Evolutionary conservation across 2,888 invertebrate species (phyloP).

Genomic region (Cantharis rufa): DNA sequence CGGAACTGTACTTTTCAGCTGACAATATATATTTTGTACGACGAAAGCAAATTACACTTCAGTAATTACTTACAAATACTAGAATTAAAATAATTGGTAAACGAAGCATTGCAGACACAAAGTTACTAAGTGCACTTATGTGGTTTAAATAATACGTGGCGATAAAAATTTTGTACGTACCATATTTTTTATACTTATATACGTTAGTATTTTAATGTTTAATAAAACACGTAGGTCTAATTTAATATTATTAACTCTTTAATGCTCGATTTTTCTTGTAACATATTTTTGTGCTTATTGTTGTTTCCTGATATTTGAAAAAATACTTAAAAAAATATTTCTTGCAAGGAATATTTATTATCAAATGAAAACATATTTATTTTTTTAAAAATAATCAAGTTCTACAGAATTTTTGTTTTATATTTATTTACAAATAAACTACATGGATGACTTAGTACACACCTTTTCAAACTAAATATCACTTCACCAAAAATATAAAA

Average conservation of each 20-base stretch:
- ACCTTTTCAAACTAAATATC: no score
- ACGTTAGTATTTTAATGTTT: not conserved
- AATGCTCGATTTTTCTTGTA: no score
- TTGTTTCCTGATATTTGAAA: no score
- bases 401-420: no score
- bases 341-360: no score
- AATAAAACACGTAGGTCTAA: not conserved
- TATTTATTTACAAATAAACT: no score
- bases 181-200: not conserved
- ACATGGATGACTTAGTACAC: no score
- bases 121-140: not conserved
- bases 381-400: no score
- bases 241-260: not conserved
- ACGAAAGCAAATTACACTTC: conserved; percentile 8
- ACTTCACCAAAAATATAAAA: no score
- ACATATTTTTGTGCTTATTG: no score
- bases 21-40: conserved; percentile 9
- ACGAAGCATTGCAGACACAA: not conserved
- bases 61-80: conserved; percentile 5
- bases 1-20: conserved; percentile 6
- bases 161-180: not conserved
- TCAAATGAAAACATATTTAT: no score
- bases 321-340: no score
- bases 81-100: not conserved
- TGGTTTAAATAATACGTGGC: not conserved